Base-by-base conservation (phyloP, 2,797 vertebrate species). In the Steatocranus sp. region DNA sequence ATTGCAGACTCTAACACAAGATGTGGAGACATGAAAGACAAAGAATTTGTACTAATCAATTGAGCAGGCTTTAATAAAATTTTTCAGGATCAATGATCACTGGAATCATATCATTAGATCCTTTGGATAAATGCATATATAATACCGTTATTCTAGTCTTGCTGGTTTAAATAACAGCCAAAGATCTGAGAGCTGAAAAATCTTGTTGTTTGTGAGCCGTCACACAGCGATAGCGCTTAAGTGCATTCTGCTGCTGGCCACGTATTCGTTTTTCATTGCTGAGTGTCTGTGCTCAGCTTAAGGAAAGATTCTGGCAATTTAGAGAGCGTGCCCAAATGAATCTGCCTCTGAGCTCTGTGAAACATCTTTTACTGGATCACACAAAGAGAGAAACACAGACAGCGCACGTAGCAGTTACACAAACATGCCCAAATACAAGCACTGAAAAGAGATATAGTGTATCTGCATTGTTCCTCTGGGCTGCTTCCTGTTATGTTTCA, bases 401-500 rank as follows among this genome's bases (percentile, higher is more conserved):
- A 63, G 18, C 2, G 32, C 76, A 81, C 38, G 78, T 6, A 50
- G 43, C 54, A 20, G 61, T n/a, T 36, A 68, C n/a, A 58, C 75
- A 84, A 53, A 80, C 27, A 58, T 11, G 18, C 75, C 54, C 86
- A 82, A 32, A 86, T 49, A 78, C 32, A 82, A 25, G 15, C 61
- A 83, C 34, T 10, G 20, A 58, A 82, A 83, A 84, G 32, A 80
- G 36, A 63, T 66, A 41, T 49, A 61, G 7, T 32, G 23, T 66
- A 49, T 85, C 17, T 56, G 70, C 78, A 81, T 61, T 86, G 63
- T 81, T 48, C 80, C 86, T 87, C 76, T 23, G 56, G 70, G 79
- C 73, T 17, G 5, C 88, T 94, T 93, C 82, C 81, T 93, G 88
- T 91, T 89, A 90, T 90, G 93, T 87, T 88, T 90, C 38, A 80